Base-by-base conservation (phyloP, 1,140 invertebrate species). In the Euura saliciscinereae region DNA sequence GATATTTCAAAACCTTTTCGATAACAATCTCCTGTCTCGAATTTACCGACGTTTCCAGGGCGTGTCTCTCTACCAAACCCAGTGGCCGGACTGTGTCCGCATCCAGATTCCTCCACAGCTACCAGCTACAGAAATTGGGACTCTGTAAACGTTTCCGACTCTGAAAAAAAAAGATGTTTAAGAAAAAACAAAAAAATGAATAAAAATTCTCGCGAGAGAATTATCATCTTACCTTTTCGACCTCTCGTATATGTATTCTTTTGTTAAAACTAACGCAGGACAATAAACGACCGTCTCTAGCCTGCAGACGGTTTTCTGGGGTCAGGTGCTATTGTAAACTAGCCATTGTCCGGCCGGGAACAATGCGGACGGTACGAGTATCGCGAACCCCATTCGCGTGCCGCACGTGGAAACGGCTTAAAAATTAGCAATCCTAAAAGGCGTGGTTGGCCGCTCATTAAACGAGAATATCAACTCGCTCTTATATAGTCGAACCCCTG, bases 301-400 rank as follows among this genome's bases (percentile, higher is more conserved):
- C 11, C 11, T 43, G 42, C 13, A 44, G 28, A 28, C 28, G 28
- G 28, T 28, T 28, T 13, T 13, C 28, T 42, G 65, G 71, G 70
- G 75, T 68, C 73, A 76, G 75, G 75, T 76, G 75, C 75, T 69
- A 75, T 73, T 75, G 71, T 75, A 43, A 43, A 43, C 70, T 28
- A 28, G 71, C 70, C 69, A 68, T 70, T 45, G 28, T 45, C 42
- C 43, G 11, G 43, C 69, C 44, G 45, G 2, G 71, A 72, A 74
- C 72, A 76, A 76, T 72, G 42, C 13, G 13, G 51, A 59, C 51
- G 8, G 28, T 28, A 28, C 28, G 28, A 28, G 28, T 28, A 28
- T 28, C 13, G 51, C 51, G 51, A 28, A n/a, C 66, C 64, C 45
- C 42, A 70, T 71, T 75, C 74, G 73, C 70, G 73, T 75, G 74